Evolutionary conservation across 2,797 vertebrate genomes (phyloP).

Genomic region (Anguilla pacifica): DNA sequence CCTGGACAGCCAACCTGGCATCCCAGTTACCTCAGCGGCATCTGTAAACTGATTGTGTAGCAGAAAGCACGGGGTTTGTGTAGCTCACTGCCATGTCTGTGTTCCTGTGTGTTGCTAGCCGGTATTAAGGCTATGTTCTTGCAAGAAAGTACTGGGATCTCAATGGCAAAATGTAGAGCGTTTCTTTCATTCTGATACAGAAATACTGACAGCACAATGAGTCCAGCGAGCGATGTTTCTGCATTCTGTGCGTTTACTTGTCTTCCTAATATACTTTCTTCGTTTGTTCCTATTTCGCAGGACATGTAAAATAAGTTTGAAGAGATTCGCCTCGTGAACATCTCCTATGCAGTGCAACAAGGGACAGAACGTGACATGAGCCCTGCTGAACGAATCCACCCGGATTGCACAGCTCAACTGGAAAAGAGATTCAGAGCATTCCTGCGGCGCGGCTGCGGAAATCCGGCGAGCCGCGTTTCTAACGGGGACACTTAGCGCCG

Average conservation of each 20-base stretch:
- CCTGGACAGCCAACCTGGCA: not conserved
- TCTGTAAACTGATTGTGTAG: not conserved
- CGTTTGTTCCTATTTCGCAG: conserved; percentile 42
- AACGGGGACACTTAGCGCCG: not conserved
- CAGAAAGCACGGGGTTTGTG: not conserved
- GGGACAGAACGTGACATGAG: conserved; percentile 43
- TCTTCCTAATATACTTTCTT: not conserved
- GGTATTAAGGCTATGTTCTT: not conserved
- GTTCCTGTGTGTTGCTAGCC: not conserved
- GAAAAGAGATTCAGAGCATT: not conserved
- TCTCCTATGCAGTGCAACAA: conserved; percentile 52
- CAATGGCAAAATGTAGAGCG: not conserved
- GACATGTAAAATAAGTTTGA: conserved; percentile 37
- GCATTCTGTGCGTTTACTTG: not conserved
- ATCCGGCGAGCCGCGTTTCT: conserved; percentile 45
- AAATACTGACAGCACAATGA: not conserved
- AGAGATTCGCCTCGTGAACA: conserved; percentile 41
- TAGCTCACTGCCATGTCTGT: not conserved
- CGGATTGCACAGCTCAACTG: conserved; percentile 36
- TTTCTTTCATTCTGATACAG: not conserved
- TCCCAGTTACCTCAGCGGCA: not conserved
- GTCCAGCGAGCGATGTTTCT: not conserved
- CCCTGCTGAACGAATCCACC: conserved; percentile 49
- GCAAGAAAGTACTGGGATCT: not conserved
- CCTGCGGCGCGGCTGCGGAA: conserved; percentile 50